Conservation (phyloP, 2,888 invertebrate species). For the Chaitophorus viminalis region DNA sequence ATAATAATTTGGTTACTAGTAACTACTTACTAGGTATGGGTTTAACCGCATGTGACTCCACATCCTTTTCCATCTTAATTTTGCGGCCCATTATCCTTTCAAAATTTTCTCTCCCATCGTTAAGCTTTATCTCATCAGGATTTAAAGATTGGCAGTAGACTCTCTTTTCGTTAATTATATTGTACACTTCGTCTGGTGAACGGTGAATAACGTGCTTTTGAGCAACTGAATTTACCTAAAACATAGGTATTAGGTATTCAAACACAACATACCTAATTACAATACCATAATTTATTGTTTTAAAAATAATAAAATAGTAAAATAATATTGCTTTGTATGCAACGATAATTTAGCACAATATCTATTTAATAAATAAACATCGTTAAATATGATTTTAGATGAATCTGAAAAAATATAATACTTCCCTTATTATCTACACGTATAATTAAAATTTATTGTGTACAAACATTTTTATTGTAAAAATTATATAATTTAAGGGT, state of each 20-base stretch:
- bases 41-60: neutral
- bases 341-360: no score
- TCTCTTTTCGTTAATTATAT: neutral
- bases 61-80: no score
- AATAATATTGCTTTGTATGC: no score
- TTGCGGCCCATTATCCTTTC: neutral
- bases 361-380: no score
- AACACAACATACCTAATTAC: neutral
- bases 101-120: constrained; percentile 18
- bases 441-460: no score
- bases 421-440: no score
- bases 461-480: no score
- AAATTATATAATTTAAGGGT: no score
- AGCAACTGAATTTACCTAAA: constrained; percentile 6
- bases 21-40: no score
- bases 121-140: constrained; percentile 4
- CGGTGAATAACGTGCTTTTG: constrained; percentile 21
- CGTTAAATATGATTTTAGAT: no score
- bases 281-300: neutral
- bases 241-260: neutral
- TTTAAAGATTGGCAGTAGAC: neutral
- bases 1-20: neutral
- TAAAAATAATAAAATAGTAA: neutral
- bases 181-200: neutral
- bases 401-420: no score